These are phyloP conservation scores for Hypotaenidia okinawae DNA, from an alignment of 2,797 vertebrate species.

Conservation along the genomic window DNA sequence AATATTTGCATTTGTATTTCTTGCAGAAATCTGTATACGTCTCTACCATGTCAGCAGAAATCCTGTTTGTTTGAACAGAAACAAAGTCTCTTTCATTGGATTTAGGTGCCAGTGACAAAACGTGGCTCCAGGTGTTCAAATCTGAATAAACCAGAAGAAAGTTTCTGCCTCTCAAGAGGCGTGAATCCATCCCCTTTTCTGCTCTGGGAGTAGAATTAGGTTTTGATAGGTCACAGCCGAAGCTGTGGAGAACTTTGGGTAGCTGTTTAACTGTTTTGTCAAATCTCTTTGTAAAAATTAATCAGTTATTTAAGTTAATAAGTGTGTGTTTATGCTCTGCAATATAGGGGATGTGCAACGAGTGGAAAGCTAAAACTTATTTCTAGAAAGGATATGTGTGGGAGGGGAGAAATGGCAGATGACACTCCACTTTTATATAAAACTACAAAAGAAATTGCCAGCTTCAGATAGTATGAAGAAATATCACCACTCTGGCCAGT, in stretches of 20 bases:
- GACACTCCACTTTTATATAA: neutral
- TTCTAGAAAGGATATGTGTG: neutral
- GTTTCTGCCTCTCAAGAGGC: neutral
- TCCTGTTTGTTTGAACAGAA: neutral
- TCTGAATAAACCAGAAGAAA: constrained; percentile 12
- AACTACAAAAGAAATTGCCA: neutral
- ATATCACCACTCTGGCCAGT: neutral
- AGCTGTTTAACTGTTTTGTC: neutral
- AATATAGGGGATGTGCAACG: neutral
- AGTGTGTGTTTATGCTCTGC: neutral
- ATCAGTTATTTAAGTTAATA: neutral
- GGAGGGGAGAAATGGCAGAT: neutral
- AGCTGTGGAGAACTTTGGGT: neutral
- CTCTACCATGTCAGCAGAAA: constrained; percentile 51
- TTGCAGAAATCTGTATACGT: constrained; percentile 35
- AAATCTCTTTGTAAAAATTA: neutral
- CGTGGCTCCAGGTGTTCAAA: neutral
- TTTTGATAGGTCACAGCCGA: neutral
- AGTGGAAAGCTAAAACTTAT: neutral
- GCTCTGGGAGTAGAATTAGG: neutral
- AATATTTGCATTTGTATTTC: constrained; percentile 71
- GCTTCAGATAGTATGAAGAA: neutral
- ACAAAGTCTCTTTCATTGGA: constrained; percentile 15
- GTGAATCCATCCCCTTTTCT: neutral
- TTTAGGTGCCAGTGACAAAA: constrained; percentile 15